Evolutionary conservation across 2,797 vertebrate species (phyloP).

Genomic region (Zalophus californianus): DNA sequence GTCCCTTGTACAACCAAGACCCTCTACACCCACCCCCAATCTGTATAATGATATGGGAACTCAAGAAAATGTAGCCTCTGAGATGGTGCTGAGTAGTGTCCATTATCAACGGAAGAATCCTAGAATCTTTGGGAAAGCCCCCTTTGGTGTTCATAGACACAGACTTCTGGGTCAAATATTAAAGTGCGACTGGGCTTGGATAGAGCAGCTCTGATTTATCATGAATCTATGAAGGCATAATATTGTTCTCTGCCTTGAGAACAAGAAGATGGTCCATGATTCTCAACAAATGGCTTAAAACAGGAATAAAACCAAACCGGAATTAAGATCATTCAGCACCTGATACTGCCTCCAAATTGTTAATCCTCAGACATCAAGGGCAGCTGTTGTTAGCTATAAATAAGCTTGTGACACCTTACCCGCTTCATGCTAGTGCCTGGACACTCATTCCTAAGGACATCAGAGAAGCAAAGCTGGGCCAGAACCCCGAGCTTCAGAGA

Average conservation of each 20-base stretch:
- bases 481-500: not conserved
- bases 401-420: slow-evolving; percentile 84
- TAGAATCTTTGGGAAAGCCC: not conserved
- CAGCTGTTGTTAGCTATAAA: slow-evolving; percentile 83
- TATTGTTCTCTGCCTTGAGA: slow-evolving; percentile 19
- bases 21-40: not conserved
- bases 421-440: slow-evolving; percentile 44
- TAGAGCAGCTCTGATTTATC: slow-evolving; percentile 7
- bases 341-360: slow-evolving; percentile 46
- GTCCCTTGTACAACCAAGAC: not conserved
- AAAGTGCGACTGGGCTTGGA: not conserved
- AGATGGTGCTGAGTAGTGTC: not conserved
- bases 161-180: not conserved
- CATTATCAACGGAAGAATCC: not conserved
- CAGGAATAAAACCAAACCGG: slow-evolving; percentile 64
- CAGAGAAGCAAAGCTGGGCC: slow-evolving; percentile 16
- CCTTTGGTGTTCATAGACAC: not conserved
- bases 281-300: slow-evolving; percentile 52
- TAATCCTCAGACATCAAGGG: slow-evolving; percentile 68
- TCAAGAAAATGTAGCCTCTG: not conserved
- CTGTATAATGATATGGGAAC: not conserved
- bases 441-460: not conserved
- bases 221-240: not conserved
- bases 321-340: slow-evolving; percentile 71
- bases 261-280: not conserved